These are phyloP conservation scores for Hydriomena furcata DNA, from an alignment of 2,888 invertebrate genomes.

Conservation along the genomic window DNA sequence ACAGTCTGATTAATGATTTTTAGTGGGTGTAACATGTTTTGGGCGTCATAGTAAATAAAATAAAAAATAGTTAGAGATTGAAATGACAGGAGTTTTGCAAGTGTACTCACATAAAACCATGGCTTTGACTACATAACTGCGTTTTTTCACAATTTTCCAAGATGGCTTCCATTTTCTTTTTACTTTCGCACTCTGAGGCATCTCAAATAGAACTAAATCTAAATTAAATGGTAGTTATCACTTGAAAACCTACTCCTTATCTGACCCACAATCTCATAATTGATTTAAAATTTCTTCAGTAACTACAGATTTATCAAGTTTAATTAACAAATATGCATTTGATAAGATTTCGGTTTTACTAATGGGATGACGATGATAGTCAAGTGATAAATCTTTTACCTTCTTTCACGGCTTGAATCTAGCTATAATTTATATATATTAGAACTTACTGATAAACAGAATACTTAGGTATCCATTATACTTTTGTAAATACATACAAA, in stretches of 20 bases:
- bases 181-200: constrained; percentile 24
- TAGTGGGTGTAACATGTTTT: too few species aligned
- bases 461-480: too few species aligned
- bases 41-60: too few species aligned
- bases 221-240: not conserved
- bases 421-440: too few species aligned
- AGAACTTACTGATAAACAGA: too few species aligned
- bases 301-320: not conserved
- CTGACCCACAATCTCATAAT: constrained; percentile 4
- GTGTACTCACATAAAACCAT: constrained; percentile 59
- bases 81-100: too few species aligned
- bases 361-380: constrained; percentile 1
- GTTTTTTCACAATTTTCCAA: constrained; percentile 57
- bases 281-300: constrained; percentile 12
- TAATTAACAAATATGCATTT: constrained; percentile 15
- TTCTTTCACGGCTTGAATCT: too few species aligned
- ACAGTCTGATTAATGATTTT: too few species aligned
- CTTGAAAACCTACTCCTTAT: not conserved
- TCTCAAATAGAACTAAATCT: constrained; percentile 8
- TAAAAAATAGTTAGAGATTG: too few species aligned
- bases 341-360: constrained; percentile 20
- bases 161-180: constrained; percentile 39
- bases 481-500: too few species aligned
- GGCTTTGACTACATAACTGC: constrained; percentile 41
- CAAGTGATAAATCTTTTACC: not conserved